A percentile compares a stretch with the other conserved stretches of the same genome.
Evolutionary conservation across 2,113 vertebrate genomes (phyloP).

Genomic region (Megaceryle maxima): DNA sequence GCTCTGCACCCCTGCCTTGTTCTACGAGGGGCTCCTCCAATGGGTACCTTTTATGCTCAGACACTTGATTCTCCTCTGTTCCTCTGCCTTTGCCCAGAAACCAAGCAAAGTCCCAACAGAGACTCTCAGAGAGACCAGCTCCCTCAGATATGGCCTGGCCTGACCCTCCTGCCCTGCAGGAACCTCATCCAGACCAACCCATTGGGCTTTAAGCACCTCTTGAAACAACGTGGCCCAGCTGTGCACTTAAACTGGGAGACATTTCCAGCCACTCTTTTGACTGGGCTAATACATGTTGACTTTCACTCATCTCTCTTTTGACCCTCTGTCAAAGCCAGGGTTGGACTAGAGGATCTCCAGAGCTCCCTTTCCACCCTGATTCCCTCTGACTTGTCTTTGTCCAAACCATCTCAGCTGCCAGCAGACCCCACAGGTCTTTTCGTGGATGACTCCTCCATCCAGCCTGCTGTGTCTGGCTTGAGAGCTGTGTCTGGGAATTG

Average conservation of each 20-base stretch:
- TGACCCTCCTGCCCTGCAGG: background rate
- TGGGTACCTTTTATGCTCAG: constrained; percentile 74
- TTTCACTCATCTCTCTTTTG: background rate
- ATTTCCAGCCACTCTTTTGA: background rate
- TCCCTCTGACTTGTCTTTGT: background rate
- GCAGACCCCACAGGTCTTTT: background rate
- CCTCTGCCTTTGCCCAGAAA: background rate
- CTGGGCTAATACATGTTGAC: background rate
- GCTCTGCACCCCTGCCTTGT: constrained; percentile 80
- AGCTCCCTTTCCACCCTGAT: background rate
- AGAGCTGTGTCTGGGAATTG: background rate
- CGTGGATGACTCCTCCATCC: background rate
- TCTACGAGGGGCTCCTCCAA: constrained; percentile 82
- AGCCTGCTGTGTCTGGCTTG: background rate
- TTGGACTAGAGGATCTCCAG: background rate
- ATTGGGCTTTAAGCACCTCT: background rate
- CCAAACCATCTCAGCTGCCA: background rate
- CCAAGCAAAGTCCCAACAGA: background rate
- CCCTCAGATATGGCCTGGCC: background rate
- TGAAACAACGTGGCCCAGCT: background rate
- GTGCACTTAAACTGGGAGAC: fast-evolving
- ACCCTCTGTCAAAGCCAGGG: background rate
- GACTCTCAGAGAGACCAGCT: background rate
- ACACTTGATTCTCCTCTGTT: background rate
- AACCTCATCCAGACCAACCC: background rate